A percentile compares a stretch with the other conserved stretches of the same genome.
phyloP scores from a whole-genome alignment of 64 coral and sea anemone genomes.

The Trachythela sp. region DNA sequence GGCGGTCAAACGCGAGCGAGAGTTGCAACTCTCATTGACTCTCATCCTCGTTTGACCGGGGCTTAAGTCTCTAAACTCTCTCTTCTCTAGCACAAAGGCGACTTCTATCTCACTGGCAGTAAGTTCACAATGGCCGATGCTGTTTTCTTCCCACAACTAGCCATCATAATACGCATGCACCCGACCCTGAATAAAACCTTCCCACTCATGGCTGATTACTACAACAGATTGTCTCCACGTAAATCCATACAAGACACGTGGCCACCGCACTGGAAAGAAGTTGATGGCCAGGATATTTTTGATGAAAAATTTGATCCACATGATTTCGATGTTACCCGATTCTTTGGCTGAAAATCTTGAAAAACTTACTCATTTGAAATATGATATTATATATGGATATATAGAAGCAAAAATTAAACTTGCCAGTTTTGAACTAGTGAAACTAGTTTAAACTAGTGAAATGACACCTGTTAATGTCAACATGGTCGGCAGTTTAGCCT shows the following conservation, averaged over 20 bases:
- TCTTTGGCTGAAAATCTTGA: neutral
- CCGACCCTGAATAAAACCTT: neutral
- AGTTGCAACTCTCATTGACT: too few species aligned
- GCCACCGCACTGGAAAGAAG: constrained; percentile 12
- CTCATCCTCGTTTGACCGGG: too few species aligned
- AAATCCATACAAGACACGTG: constrained; percentile 9
- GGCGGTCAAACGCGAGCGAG: too few species aligned
- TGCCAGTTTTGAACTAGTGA: too few species aligned
- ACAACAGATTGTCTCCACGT: neutral
- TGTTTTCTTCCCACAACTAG: neutral
- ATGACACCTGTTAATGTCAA: too few species aligned
- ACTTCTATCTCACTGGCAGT: neutral
- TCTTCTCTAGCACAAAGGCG: neutral
- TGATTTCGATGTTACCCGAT: neutral
- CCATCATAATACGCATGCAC: neutral
- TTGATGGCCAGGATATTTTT: neutral
- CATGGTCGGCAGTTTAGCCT: too few species aligned
- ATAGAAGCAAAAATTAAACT: too few species aligned
- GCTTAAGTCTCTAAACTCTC: neutral
- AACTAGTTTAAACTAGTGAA: too few species aligned
- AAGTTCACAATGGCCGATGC: constrained; percentile 21
- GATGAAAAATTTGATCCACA: constrained; percentile 1
- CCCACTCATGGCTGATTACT: neutral
- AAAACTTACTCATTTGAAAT: too few species aligned
- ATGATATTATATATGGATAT: too few species aligned